phyloP scores from a whole-genome alignment of 2,888 invertebrate species.

The Mantis religiosa region DNA sequence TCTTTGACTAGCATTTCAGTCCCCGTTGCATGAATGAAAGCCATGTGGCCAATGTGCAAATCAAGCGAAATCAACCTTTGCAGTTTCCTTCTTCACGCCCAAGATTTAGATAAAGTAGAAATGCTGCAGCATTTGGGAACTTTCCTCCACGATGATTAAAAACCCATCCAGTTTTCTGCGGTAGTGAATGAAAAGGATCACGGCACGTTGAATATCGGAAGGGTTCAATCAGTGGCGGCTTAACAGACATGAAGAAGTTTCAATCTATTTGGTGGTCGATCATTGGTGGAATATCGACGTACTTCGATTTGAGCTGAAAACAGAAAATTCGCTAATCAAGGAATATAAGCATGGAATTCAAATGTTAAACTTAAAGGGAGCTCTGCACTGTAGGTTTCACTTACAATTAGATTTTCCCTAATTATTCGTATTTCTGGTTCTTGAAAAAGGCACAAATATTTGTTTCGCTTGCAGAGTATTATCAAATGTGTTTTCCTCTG shows the following conservation, averaged over 20 bases:
- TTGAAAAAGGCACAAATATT: no score
- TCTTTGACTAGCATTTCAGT: neutral
- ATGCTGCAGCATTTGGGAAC: neutral
- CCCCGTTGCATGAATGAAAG: neutral
- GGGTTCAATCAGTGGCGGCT: neutral
- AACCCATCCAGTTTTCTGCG: neutral
- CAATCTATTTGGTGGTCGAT: no score
- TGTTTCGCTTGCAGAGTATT: no score
- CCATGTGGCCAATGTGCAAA: neutral
- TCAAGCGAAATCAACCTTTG: neutral
- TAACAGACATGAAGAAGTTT: neutral
- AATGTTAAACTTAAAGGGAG: no score
- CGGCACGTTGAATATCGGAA: neutral
- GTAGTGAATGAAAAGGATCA: neutral
- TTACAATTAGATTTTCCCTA: no score
- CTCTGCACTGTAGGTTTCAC: no score
- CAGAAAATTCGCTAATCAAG: no score
- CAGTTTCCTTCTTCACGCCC: neutral
- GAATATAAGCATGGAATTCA: no score
- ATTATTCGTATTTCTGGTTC: no score
- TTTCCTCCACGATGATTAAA: neutral
- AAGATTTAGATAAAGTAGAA: neutral
- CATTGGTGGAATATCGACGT: no score
- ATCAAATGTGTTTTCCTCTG: no score
- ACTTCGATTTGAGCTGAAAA: no score